Percentiles rank a stretch among this genome's conserved stretches.
phyloP scores from a whole-genome alignment of 1,140 invertebrate species.

The Cecropterus lyciades region DNA sequence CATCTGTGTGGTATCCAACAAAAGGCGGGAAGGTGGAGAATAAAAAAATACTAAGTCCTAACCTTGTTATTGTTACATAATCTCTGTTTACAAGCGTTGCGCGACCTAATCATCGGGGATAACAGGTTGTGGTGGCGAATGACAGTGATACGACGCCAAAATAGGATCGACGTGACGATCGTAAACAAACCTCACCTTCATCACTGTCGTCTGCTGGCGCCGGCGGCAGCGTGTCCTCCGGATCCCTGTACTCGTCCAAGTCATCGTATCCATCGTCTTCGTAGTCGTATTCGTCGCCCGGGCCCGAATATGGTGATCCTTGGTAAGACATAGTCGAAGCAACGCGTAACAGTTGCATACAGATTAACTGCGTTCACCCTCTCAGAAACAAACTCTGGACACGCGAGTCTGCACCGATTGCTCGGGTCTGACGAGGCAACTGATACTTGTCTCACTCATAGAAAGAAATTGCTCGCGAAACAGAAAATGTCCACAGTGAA shows the following conservation, averaged over 20 bases:
- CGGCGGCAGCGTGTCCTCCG: conserved; percentile 66
- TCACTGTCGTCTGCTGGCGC: conserved; percentile 73
- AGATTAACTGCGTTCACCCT: conserved; percentile 72
- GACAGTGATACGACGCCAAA: conserved; percentile 60
- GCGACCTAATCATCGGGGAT: conserved; percentile 39
- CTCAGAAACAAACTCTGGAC: conserved; percentile 65
- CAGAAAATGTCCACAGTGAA: conserved; percentile 47
- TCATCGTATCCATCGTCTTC: conserved; percentile 83
- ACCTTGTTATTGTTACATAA: conserved; percentile 61
- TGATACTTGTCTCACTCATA: conserved; percentile 69
- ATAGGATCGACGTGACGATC: conserved; percentile 54
- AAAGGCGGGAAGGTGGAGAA: conserved; percentile 64
- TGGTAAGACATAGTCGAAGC: conserved; percentile 82
- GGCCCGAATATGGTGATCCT: conserved; percentile 82
- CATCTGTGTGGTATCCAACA: conserved; percentile 50
- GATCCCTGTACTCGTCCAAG: conserved; percentile 75
- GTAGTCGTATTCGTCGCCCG: conserved; percentile 79
- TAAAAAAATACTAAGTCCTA: conserved; percentile 40
- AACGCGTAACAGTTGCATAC: conserved; percentile 82
- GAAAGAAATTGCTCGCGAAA: conserved; percentile 57
- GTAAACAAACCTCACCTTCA: conserved; percentile 80
- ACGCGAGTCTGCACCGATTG: conserved; percentile 47
- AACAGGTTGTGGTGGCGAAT: conserved; percentile 45
- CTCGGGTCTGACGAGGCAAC: conserved; percentile 53
- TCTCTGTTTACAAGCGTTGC: conserved; percentile 61